Evolutionary conservation across 37 sponge, comb jelly and placozoan genomes (phyloP), one percentile per base, ranked within the genome.

Genomic region (Cladorhizidae sp.): DNA sequence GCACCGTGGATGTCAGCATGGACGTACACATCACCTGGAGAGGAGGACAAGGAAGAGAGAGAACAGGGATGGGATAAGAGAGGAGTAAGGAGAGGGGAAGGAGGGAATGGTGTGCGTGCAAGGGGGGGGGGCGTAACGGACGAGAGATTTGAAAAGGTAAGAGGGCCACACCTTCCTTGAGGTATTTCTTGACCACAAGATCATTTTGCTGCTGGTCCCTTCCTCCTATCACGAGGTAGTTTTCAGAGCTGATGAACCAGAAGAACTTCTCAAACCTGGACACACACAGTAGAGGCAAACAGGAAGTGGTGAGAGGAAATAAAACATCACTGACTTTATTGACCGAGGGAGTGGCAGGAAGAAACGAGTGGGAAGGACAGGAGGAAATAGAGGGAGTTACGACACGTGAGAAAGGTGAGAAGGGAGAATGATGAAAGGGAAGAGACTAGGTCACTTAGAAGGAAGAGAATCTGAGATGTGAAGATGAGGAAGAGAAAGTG

Each of bases 1-100:
- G 99, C 97, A 43, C 99, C 99, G 74, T 96, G 99, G 23, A 98
- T 77, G 55, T 98, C 99, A 56, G 99, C 99, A 80, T 98, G 99
- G 7, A 98, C 94, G 87, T 98, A 98, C 26, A 96, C 59, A 70
- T 98, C 99, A 72, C 91, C 93, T 94, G 72, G 28, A 59, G 28
- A 28, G 61, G 12, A 17, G n/a, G 61, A n/a, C n/a, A n/a, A 54
- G 17, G 17, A 54, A 45, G 49, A 45, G 49, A 45, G 5, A 45
- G 49, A 7, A 59, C 61, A 59, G 17, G 12, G 61, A 28, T 23
- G 61, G 6, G n/a, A 26, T 3, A 12, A 59, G 6, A 26, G 28
- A 59, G 61, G 28, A 59, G 28, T 59, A 18, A 26, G 6, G 61
- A 12, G 28, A 45, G 9, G 9, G 49, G 49, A 45, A 9, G 49